Evolutionary conservation across 2,113 vertebrate species (phyloP).

Genomic region (Scomber scombrus): DNA sequence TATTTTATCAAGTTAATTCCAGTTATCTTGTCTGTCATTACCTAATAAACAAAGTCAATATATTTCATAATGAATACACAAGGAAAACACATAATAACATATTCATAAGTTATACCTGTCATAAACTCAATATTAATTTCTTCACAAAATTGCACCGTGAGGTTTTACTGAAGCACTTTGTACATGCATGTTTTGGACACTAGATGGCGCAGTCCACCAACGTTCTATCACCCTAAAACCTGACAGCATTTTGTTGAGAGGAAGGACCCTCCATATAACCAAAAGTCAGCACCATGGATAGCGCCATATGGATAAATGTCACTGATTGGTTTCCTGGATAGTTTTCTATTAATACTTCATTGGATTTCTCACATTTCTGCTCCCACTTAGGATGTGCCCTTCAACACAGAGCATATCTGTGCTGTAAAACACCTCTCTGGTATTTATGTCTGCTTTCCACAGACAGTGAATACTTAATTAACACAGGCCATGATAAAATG

Average conservation of each 20-base stretch:
- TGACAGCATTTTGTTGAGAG: background rate
- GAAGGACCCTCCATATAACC: background rate
- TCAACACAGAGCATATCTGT: background rate
- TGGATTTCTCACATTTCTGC: background rate
- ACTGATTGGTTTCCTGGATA: background rate
- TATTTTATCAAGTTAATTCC: too few relatives aligned
- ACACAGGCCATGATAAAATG: constrained; percentile 17
- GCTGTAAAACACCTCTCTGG: background rate
- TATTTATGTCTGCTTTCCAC: constrained; percentile 11
- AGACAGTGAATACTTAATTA: constrained; percentile 11
- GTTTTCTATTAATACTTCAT: background rate
- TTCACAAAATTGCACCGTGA: background rate
- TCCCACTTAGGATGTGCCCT: background rate
- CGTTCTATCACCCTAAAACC: background rate
- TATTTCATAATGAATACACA: too few relatives aligned
- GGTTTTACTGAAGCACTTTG: constrained; percentile 3
- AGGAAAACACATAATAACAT: background rate
- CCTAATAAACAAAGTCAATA: too few relatives aligned
- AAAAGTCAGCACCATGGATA: constrained; percentile 70
- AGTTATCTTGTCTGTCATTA: too few relatives aligned
- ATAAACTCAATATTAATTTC: background rate
- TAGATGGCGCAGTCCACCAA: constrained; percentile 66
- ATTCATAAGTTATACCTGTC: background rate
- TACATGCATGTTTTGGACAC: constrained; percentile 47
- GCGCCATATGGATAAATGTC: constrained; percentile 12